Conservation (phyloP, 1,140 invertebrate genomes). For the Cydia pomonella region DNA sequence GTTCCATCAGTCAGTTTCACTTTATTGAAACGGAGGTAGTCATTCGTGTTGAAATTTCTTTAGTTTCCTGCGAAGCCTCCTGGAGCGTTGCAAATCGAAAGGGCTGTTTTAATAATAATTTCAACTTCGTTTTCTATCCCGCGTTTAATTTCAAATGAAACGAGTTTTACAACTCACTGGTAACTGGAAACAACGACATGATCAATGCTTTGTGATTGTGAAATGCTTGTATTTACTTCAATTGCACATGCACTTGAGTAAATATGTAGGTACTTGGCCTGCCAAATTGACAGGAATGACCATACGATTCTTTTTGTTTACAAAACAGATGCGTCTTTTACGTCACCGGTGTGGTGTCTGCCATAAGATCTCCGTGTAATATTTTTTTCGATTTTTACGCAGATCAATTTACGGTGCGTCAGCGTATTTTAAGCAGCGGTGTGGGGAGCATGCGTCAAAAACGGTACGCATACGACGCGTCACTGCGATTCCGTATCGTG, state of each 20-base stretch:
- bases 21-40: conserved; percentile 30
- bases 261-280: neutral
- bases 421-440: no score
- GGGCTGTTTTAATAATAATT: conserved; percentile 29
- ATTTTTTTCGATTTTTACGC: no score
- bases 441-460: no score
- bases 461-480: no score
- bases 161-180: neutral
- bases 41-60: conserved; percentile 24
- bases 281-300: no score
- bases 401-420: no score
- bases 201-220: neutral
- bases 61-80: conserved; percentile 16
- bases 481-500: no score
- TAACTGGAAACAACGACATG: neutral
- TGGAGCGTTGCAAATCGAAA: conserved; percentile 27
- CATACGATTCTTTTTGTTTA: no score
- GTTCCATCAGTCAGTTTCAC: neutral
- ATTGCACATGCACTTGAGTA: neutral
- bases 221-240: neutral
- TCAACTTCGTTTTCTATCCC: conserved; percentile 7
- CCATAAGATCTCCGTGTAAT: no score
- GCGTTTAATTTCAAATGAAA: conserved; percentile 2
- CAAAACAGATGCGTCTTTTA: no score
- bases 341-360: no score